These are phyloP conservation scores for Goniozus legneri DNA, from an alignment of 1,140 invertebrate genomes.

Conservation along the genomic window DNA sequence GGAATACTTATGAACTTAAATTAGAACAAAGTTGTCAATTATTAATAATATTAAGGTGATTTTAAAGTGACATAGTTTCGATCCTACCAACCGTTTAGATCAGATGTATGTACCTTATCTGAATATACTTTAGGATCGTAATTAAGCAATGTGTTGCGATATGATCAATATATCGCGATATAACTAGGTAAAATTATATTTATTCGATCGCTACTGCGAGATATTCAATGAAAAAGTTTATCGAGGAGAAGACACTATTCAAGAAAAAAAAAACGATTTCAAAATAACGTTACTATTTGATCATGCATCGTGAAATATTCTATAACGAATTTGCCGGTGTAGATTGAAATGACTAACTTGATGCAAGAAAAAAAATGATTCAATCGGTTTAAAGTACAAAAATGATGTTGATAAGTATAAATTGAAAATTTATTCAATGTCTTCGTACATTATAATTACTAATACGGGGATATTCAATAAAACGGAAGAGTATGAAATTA, in stretches of 20 bases:
- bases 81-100: constrained; percentile 31
- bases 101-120: constrained; percentile 20
- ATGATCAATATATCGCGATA: constrained; percentile 6
- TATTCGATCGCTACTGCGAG: constrained; percentile 9
- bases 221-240: neutral
- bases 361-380: constrained; percentile 10
- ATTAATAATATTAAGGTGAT: constrained; percentile 38
- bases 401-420: constrained; percentile 8
- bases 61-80: constrained; percentile 23
- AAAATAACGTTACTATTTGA: neutral
- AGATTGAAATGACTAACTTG: constrained; percentile 1
- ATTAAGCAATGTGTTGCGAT: constrained; percentile 1
- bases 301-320: too few species aligned
- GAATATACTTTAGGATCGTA: constrained; percentile 19
- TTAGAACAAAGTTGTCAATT: constrained; percentile 49
- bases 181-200: constrained; percentile 21
- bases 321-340: too few species aligned
- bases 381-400: constrained; percentile 20
- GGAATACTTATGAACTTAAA: constrained; percentile 25
- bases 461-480: constrained; percentile 11
- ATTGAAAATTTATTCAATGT: constrained; percentile 10
- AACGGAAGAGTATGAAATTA: constrained; percentile 14
- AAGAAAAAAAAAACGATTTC: neutral
- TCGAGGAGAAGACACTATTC: neutral
- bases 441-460: constrained; percentile 10